Base-by-base conservation (phyloP, 2,888 invertebrate species). In the Eristalis arbustorum region DNA sequence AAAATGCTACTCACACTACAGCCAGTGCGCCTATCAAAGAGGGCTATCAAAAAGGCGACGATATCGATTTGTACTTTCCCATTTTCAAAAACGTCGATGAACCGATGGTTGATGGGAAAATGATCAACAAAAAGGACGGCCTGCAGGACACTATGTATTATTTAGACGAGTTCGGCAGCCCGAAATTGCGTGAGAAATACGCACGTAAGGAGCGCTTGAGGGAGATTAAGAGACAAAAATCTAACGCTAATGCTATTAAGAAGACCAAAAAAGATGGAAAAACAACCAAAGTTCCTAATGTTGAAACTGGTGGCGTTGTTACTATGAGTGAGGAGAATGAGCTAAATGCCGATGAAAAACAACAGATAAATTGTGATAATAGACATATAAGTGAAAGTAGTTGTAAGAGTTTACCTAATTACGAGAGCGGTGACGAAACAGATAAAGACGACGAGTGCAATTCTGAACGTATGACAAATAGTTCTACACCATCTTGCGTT, bases 91-190 rank as follows among this genome's bases (percentile, higher is more conserved):
- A 91, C 68, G 89, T 89, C 56, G 92, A 92, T 75, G 92, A 92
- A 88, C 89, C 90, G 37, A 88, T 90, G 66, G 91, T 92, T 11
- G 91, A 92, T 90, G 88, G 91, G n/a, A 92, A 91, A 88, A 87
- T 92, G 34, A 93, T 93, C 69, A 93, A 93, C 88, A 91, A 91
- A 84, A 91, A 91, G 79, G 93, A 93, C 88, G 93, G 93, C 23
- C 90, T 93, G 10, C 91, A 92, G 81, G 92, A 93, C 71, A 91
- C 92, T 61, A 92, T 92, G 91, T 93, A 92, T 88, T 93, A 92
- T 89, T 89, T 93, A 84, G 92, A 93, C 75, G 93, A 93, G 81
- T 92, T 92, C 62, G 93, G 93, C 6, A 93, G 92, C 88, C 93
- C 93, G 3, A 92, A 92, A 76, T 85, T 93, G 84, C 90, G 92